Conservation (phyloP, 2,888 invertebrate genomes). For the Yponomeuta evonymella region DNA sequence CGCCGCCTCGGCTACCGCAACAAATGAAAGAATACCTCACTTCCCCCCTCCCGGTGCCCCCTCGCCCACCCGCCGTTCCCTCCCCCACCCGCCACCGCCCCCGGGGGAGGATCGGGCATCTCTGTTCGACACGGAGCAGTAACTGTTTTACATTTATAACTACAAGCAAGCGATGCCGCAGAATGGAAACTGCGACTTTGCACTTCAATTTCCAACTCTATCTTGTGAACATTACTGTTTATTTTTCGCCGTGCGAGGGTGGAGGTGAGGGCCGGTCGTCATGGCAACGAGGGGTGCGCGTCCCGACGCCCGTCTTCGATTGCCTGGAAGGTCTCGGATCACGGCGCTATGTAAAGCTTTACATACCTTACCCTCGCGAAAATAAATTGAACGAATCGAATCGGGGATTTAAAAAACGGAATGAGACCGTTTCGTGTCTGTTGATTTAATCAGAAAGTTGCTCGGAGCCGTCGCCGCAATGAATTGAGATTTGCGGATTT, state of each 20-base stretch:
- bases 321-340: slow-evolving; percentile 31
- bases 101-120: slow-evolving; percentile 27
- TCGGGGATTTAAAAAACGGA: slow-evolving; percentile 13
- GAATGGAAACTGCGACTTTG: slow-evolving; percentile 21
- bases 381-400: slow-evolving; percentile 15
- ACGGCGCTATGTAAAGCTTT: slow-evolving; percentile 12
- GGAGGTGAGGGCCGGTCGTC: slow-evolving; percentile 33
- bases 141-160: slow-evolving; percentile 75
- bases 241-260: slow-evolving; percentile 28
- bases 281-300: slow-evolving; percentile 51
- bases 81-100: slow-evolving; percentile 25
- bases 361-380: slow-evolving; percentile 4
- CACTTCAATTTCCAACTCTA: slow-evolving; percentile 29
- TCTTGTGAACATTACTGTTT: slow-evolving; percentile 28
- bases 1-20: slow-evolving; percentile 53
- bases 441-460: slow-evolving; percentile 16
- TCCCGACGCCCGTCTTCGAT: slow-evolving; percentile 62
- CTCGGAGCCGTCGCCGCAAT: background rate
- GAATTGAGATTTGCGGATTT: slow-evolving; percentile 8
- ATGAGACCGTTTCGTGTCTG: slow-evolving; percentile 10
- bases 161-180: slow-evolving; percentile 49
- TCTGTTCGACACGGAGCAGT: slow-evolving; percentile 41
- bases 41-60: slow-evolving; percentile 26
- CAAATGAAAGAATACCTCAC: slow-evolving; percentile 64
- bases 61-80: slow-evolving; percentile 23